A percentile compares a stretch with the other conserved stretches of the same genome.
Evolutionary conservation across 1,140 invertebrate species (phyloP).

Genomic region (Drosophila bifasciata): DNA sequence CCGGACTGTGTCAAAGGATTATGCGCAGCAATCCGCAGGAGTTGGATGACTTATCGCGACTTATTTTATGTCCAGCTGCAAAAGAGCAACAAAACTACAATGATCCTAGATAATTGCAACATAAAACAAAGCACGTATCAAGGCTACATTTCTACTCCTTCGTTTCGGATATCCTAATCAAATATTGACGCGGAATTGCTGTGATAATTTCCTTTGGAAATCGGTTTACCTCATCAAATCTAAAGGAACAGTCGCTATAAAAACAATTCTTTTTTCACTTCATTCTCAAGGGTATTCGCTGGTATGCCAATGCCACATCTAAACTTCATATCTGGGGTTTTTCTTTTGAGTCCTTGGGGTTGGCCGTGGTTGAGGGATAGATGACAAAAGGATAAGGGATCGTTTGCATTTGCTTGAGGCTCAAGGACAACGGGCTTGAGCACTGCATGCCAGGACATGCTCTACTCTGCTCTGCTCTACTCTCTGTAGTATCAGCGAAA

Average conservation of each 20-base stretch:
- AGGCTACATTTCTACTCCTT: too few species aligned
- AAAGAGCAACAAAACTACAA: neutral
- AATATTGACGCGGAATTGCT: too few species aligned
- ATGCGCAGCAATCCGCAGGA: slow-evolving; percentile 34
- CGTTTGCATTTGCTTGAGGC: slow-evolving; percentile 24
- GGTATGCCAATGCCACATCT: slow-evolving; percentile 21
- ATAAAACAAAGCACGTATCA: too few species aligned
- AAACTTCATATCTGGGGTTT: slow-evolving; percentile 26
- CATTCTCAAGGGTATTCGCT: slow-evolving; percentile 28
- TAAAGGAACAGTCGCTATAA: slow-evolving; percentile 31
- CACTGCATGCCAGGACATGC: slow-evolving; percentile 64
- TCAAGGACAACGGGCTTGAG: slow-evolving; percentile 64
- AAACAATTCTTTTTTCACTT: slow-evolving; percentile 39
- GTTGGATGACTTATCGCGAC: slow-evolving; percentile 21
- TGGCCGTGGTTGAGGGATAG: slow-evolving; percentile 41
- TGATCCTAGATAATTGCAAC: too few species aligned
- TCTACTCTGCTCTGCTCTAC: neutral
- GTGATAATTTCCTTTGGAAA: too few species aligned
- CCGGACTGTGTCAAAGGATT: slow-evolving; percentile 52
- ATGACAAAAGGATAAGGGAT: slow-evolving; percentile 55
- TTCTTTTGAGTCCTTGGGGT: slow-evolving; percentile 55
- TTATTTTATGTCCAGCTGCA: slow-evolving; percentile 41
- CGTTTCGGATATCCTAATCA: too few species aligned
- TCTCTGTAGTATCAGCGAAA: slow-evolving; percentile 26
- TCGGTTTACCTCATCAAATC: too few species aligned